phyloP scores from a whole-genome alignment of 2,888 invertebrate species.

The Aethes cnicana region DNA sequence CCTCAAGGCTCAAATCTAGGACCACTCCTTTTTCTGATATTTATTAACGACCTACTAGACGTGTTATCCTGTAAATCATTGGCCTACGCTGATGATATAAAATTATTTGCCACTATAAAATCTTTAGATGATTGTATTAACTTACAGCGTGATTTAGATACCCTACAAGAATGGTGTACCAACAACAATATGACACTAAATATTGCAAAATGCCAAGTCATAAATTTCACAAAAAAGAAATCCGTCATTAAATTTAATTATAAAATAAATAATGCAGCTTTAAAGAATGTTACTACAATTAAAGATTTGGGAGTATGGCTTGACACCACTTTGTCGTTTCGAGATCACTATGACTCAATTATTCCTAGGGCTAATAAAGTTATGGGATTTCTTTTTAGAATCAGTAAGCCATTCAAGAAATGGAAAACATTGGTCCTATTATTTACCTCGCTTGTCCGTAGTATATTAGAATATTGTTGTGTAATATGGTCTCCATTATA shows the following conservation, averaged over 20 bases:
- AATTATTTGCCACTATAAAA: background rate
- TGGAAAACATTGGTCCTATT: background rate
- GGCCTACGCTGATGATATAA: background rate
- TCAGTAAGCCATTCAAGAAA: background rate
- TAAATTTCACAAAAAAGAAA: background rate
- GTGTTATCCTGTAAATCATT: background rate
- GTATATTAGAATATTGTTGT: conserved; percentile 7
- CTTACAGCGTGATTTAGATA: background rate
- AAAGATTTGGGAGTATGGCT: background rate
- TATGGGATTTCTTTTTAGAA: background rate
- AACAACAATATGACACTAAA: background rate
- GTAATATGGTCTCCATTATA: conserved; percentile 5
- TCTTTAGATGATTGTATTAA: background rate
- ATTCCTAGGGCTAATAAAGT: background rate
- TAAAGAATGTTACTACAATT: background rate
- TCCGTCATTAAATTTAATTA: background rate
- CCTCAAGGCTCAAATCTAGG: background rate
- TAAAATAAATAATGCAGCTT: background rate
- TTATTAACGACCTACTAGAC: background rate
- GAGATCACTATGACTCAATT: conserved; percentile 9
- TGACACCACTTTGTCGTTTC: background rate
- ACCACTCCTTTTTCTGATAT: background rate
- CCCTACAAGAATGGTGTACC: background rate
- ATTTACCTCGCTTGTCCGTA: background rate
- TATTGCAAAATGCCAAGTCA: background rate